Conservation (phyloP, 2,113 vertebrate species). For the Cricetomys ansorgei region DNA sequence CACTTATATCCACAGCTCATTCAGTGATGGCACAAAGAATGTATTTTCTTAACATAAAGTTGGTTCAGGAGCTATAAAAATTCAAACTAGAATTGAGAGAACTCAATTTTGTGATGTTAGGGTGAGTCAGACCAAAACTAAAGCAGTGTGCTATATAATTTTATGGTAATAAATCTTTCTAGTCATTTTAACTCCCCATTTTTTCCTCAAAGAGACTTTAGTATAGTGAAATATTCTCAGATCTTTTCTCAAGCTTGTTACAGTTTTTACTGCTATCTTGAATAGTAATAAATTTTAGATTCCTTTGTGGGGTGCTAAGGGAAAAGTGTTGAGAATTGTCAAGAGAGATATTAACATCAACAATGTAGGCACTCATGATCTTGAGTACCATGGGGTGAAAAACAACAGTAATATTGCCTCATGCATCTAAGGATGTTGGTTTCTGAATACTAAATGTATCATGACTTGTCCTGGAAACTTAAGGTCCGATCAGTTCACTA, state of each 20-base stretch:
- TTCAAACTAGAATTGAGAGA: background rate
- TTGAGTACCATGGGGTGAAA: conserved; percentile 21
- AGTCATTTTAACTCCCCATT: background rate
- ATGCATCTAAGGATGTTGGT: conserved; percentile 5
- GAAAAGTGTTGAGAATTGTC: conserved; percentile 8
- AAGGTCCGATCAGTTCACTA: background rate
- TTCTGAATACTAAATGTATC: background rate
- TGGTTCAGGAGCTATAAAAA: background rate
- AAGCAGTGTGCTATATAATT: conserved; percentile 14
- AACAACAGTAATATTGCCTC: background rate
- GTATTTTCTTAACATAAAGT: background rate
- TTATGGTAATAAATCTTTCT: background rate
- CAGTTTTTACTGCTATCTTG: conserved; percentile 1
- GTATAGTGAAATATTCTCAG: background rate
- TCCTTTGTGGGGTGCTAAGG: background rate
- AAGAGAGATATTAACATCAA: conserved; percentile 22
- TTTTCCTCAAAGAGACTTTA: conserved; percentile 26
- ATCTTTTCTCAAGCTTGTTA: conserved; percentile 27
- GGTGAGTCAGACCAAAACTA: background rate
- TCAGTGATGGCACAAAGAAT: background rate
- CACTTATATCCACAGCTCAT: background rate
- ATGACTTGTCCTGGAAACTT: background rate
- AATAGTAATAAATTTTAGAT: conserved; percentile 8
- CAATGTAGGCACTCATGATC: background rate
- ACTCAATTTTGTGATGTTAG: background rate